A percentile compares a stretch with the other conserved stretches of the same genome.
Evolutionary conservation across 2,797 vertebrate genomes (phyloP).

Genomic region (Myotis vivesi): DNA sequence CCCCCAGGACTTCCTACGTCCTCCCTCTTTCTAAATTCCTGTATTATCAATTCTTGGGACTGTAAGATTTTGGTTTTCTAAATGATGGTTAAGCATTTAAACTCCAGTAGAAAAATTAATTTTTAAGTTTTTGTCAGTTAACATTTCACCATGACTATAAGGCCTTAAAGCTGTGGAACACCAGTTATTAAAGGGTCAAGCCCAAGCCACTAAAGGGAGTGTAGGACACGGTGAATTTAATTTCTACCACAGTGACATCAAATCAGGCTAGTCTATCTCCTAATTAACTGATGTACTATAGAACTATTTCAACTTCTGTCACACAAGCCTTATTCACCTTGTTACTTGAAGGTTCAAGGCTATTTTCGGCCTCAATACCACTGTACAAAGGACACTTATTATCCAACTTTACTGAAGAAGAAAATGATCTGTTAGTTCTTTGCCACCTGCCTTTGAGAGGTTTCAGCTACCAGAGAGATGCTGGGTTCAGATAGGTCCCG

Average conservation of each 20-base stretch:
- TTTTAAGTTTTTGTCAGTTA: not conserved
- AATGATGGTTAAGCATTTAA: not conserved
- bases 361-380: not conserved
- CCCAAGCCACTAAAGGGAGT: not conserved
- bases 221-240: not conserved
- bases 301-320: not conserved
- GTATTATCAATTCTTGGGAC: not conserved
- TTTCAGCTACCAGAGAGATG: not conserved
- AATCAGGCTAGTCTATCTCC: not conserved
- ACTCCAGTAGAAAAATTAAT: not conserved
- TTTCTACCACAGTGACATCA: not conserved
- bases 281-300: not conserved
- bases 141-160: not conserved
- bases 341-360: not conserved
- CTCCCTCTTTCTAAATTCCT: not conserved
- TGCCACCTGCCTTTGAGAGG: not conserved
- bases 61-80: not conserved
- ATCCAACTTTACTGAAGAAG: not conserved
- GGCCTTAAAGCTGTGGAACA: not conserved
- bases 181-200: not conserved
- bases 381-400: not conserved
- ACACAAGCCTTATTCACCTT: not conserved
- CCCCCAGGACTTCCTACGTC: not conserved
- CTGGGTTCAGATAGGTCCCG: not conserved
- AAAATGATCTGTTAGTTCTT: slow-evolving; percentile 34